Evolutionary conservation across 2,888 invertebrate species (phyloP).

Genomic region (Sepioteuthis lessoniana): DNA sequence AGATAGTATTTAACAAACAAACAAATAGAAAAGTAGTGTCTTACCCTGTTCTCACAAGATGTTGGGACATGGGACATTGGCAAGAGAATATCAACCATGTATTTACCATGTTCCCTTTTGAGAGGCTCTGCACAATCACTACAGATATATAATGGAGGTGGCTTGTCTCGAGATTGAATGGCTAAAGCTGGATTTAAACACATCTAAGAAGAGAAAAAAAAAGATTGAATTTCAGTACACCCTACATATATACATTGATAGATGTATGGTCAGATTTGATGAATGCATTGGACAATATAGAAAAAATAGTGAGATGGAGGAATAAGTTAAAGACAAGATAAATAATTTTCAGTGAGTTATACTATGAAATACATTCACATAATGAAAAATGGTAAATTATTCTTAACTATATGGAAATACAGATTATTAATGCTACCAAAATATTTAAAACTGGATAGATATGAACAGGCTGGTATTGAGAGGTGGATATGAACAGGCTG

Average conservation of each 20-base stretch:
- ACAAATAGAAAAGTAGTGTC: not conserved
- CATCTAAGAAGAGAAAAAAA: constrained; percentile 82
- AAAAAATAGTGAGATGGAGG: no score
- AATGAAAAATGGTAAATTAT: no score
- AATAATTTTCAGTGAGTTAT: no score
- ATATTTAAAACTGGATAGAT: no score
- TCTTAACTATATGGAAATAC: no score
- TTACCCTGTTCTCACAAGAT: constrained; percentile 91
- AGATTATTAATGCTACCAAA: no score
- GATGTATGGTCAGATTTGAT: not conserved
- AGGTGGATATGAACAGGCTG: no score
- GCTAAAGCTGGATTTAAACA: constrained; percentile 78
- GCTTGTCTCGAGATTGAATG: constrained; percentile 78
- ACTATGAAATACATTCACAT: no score
- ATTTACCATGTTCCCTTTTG: constrained; percentile 79
- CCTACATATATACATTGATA: not conserved
- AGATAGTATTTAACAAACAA: not conserved
- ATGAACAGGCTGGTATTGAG: no score
- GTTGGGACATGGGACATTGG: constrained; percentile 96
- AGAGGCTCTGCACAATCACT: constrained; percentile 88
- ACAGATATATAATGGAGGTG: constrained; percentile 95
- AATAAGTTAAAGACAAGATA: no score
- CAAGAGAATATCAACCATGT: constrained; percentile 78
- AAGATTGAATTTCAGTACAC: not conserved
- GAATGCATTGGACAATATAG: no score